Evolutionary conservation across 2,797 vertebrate genomes (phyloP).

Genomic region (Synanceia verrucosa): DNA sequence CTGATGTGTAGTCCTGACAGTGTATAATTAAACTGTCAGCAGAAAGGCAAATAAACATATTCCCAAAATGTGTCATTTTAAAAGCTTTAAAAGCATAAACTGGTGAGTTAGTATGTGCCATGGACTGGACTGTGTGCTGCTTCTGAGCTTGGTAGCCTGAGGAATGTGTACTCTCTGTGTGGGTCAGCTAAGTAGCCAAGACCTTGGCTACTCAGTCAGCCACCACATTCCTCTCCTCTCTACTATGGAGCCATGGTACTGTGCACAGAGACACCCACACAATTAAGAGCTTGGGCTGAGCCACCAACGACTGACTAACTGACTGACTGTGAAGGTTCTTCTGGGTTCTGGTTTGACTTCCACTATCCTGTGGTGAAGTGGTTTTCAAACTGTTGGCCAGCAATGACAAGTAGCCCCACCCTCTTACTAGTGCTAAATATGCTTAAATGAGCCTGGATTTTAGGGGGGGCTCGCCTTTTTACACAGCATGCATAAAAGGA

Average conservation of each 20-base stretch:
- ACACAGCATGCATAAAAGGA: not conserved
- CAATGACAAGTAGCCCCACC: not conserved
- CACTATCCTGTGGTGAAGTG: not conserved
- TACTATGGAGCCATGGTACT: not conserved
- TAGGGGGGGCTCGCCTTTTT: not conserved
- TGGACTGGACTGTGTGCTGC: not conserved
- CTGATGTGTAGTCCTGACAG: not conserved
- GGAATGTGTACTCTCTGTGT: slow-evolving; percentile 34
- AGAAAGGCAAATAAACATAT: not conserved
- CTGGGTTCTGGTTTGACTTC: not conserved
- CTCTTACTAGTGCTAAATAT: not conserved
- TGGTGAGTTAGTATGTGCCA: not conserved
- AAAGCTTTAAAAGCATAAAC: not conserved
- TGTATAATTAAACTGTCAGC: not conserved
- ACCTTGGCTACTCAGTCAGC: slow-evolving; percentile 10
- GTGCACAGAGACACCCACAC: not conserved
- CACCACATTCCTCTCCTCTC: slow-evolving; percentile 33
- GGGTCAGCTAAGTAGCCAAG: slow-evolving; percentile 20
- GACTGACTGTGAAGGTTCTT: not conserved
- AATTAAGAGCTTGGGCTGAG: not conserved
- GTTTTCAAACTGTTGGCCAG: not conserved
- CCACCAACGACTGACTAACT: not conserved
- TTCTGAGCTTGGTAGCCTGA: not conserved
- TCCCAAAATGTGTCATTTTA: not conserved
- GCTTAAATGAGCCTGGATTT: not conserved